Conservation (phyloP, 2,113 vertebrate genomes). For the Silurus asotus region DNA sequence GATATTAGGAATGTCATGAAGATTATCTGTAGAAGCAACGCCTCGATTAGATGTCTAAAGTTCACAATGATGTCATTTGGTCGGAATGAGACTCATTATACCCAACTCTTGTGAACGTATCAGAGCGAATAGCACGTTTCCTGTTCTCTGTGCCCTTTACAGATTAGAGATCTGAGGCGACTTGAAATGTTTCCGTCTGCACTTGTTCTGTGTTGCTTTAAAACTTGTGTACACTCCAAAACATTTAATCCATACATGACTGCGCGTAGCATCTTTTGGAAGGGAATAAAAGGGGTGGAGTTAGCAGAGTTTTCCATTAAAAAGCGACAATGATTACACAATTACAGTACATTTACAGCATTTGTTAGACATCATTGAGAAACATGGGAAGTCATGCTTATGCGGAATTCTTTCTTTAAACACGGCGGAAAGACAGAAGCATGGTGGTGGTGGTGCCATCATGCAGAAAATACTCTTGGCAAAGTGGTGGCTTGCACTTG, state of each 20-base stretch:
- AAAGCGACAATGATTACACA: not conserved
- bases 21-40: constrained; percentile 20
- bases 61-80: not conserved
- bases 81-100: constrained; percentile 20
- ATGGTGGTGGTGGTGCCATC: no score
- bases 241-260: not conserved
- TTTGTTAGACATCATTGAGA: no score
- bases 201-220: not conserved
- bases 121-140: constrained; percentile 12
- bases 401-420: no score
- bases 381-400: no score
- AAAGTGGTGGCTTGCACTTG: no score
- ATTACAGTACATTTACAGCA: not conserved
- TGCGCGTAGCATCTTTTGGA: constrained; percentile 8
- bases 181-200: constrained; percentile 6
- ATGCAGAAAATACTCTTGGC: no score
- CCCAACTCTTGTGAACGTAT: not conserved
- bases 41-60: constrained; percentile 9
- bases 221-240: not conserved
- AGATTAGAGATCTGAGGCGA: constrained; percentile 9
- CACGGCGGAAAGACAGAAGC: no score
- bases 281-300: not conserved
- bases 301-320: not conserved
- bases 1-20: constrained; percentile 15
- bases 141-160: not conserved